Conservation (phyloP, 2,888 invertebrate species). For the Catonia carolina region DNA sequence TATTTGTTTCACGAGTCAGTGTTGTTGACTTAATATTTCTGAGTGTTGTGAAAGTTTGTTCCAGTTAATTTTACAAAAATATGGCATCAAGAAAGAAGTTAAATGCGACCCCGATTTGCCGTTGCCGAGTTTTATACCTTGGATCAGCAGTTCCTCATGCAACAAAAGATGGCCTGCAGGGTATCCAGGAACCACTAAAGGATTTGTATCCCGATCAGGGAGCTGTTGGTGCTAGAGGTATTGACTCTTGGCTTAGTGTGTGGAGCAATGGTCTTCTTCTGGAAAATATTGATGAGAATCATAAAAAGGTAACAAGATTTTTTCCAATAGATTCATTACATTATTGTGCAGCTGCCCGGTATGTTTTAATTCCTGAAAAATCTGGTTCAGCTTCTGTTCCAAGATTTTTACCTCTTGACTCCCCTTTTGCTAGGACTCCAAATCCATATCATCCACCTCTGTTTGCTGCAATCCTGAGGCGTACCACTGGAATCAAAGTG, state of each 20-base stretch:
- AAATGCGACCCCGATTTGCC: constrained; percentile 73
- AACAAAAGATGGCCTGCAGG: constrained; percentile 94
- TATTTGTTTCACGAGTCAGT: no score
- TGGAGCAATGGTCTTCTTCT: constrained; percentile 92
- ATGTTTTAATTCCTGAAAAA: constrained; percentile 60
- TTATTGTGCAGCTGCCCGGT: constrained; percentile 91
- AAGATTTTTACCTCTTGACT: constrained; percentile 88
- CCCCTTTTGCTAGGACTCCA: constrained; percentile 88
- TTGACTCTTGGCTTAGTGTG: constrained; percentile 93
- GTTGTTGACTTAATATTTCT: no score
- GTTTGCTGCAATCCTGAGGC: constrained; percentile 89
- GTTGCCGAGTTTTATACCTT: constrained; percentile 91
- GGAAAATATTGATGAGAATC: constrained; percentile 93
- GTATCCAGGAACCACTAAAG: constrained; percentile 92
- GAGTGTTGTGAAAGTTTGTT: no score
- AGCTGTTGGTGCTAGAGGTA: constrained; percentile 76
- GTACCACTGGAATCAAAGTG: constrained; percentile 94
- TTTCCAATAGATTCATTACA: constrained; percentile 92
- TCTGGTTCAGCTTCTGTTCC: constrained; percentile 54
- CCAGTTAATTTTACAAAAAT: no score
- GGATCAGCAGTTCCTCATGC: constrained; percentile 94
- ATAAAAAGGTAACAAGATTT: constrained; percentile 87
- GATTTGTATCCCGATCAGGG: constrained; percentile 94
- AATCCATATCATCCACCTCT: constrained; percentile 91
- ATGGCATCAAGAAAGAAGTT: constrained; percentile 1